Percentiles rank a stretch among this genome's conserved stretches.
Evolutionary conservation across 2,113 vertebrate species (phyloP).

Genomic region (Geococcyx californianus): DNA sequence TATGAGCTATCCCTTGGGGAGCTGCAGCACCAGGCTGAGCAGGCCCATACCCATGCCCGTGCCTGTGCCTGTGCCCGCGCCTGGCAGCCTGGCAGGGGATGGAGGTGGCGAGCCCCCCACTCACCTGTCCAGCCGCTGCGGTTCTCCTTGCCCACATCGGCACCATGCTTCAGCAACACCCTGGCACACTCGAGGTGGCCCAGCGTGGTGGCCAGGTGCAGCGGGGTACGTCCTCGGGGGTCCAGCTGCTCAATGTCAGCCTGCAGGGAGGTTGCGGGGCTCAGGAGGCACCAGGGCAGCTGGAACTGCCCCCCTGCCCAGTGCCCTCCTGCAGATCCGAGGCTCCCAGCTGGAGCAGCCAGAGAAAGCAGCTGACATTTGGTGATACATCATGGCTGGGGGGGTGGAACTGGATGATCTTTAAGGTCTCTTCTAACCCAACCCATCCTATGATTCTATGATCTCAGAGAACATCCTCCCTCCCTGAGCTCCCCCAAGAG

Average conservation of each 20-base stretch:
- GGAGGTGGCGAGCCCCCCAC: not conserved
- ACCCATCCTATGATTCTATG: too few species aligned
- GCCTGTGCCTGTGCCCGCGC: not conserved
- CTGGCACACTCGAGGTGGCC: conserved; percentile 91
- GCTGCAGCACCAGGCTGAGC: not conserved
- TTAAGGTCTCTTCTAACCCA: too few species aligned
- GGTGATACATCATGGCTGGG: not conserved
- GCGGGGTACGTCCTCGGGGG: conserved; percentile 91
- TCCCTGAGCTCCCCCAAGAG: not conserved
- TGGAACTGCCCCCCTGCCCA: not conserved
- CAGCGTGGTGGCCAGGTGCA: conserved; percentile 93
- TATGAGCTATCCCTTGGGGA: rapidly evolving
- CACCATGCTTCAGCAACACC: conserved; percentile 89
- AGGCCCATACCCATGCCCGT: rapidly evolving
- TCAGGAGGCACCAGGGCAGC: rapidly evolving
- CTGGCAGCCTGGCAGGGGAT: not conserved
- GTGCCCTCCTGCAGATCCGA: not conserved
- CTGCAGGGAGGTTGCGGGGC: conserved; percentile 47
- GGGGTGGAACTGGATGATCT: too few species aligned
- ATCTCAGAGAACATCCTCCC: not conserved
- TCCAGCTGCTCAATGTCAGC: conserved; percentile 89
- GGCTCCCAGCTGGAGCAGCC: not conserved
- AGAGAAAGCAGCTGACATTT: not conserved
- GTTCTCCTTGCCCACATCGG: conserved; percentile 94
- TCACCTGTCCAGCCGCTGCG: conserved; percentile 95